Evolutionary conservation across 2,113 vertebrate genomes (phyloP), one percentile per base, ranked within the genome.

Genomic region (Fregata magnificens): DNA sequence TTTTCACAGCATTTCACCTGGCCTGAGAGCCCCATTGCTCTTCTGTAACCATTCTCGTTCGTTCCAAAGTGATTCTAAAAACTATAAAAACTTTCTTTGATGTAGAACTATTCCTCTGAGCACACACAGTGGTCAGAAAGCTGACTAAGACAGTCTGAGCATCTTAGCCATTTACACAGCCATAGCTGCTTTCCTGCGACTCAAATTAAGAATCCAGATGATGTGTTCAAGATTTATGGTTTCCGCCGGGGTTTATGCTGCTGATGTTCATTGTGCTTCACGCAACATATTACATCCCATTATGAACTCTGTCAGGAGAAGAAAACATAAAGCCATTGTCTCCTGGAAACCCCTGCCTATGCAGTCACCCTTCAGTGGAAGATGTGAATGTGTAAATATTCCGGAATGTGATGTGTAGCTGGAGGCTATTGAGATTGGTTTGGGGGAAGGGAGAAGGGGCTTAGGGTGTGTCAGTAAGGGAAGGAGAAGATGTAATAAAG

Each of bases 251-350:
- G 36, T 56, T 86, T 71, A 3, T 42, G 78, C 56, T 70, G 42
- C 69, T 94, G 77, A 38, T 92, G 67, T 80, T 91, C 49, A 1
- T 69, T 85, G 83, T 71, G 86, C 71, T 92, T 92, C 47, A 16
- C 53, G 25, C 8, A 24, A 26, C 56, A 1, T 76, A 73, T 91
- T 85, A 36, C n/a, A 47, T 87, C 76, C 53, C 49, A 19, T 85
- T 59, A n/a, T 45, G 62, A 88, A 38, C 38, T 69, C 77, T 82
- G 63, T 91, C 94, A 83, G 81, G 62, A 90, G 71, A 50, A 88
- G 44, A 42, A 53, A 88, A 90, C 88, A 92, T 84, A 77, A 94
- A 90, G 77, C 70, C 62, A 10, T 50, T 79, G 96, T 95, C 76
- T 96, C 59, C 71, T 92, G 59, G 79, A 81, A 86, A 74, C n/a